Base-by-base conservation (phyloP, 2,888 invertebrate genomes). In the Cotesia congregata region DNA sequence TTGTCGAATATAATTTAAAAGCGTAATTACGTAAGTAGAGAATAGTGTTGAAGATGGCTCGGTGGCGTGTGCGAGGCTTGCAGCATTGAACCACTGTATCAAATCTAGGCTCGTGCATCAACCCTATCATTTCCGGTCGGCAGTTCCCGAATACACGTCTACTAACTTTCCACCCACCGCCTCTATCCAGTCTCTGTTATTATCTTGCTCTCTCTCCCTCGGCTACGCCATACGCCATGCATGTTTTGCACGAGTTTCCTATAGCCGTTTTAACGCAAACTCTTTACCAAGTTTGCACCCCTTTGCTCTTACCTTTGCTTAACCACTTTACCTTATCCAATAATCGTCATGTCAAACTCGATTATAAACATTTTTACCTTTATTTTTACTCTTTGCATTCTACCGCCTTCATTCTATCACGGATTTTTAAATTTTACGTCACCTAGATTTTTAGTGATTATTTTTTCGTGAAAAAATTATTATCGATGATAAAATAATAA, bases 81-180 rank as follows among this genome's bases (percentile, higher is more conserved):
- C 39, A 73, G 72, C 65, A 73, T 73, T 39, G 59, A 65, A 20
- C 72, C 72, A 74, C 77, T 60, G 79, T 79, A 81, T 81, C 80
- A 82, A 83, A 82, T 83, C 81, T 79, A 79, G 79, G 78, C 79
- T 77, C 76, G 80, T 77, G 72, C 79, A 80, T 81, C 79, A 80
- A 78, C 80, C 82, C 81, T 82, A 79, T 81, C 80, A 83, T 83
- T 82, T 83, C 79, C 79, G 78, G 69, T 72, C 79, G 79, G 80
- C 67, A 74, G 77, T 79, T 78, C 68, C 67, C 74, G 73, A 30
- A 60, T 67, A 40, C 67, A 65, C 59, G 76, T 60, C 67, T 61
- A 67, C 50, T 76, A 38, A 61, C 61, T 77, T 70, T 79, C 77
- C 72, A 75, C 38, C 65, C 78, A 75, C 74, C 81, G 75, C 79